Evolutionary conservation across 2,113 vertebrate genomes (phyloP).

Genomic region (Apus apus): DNA sequence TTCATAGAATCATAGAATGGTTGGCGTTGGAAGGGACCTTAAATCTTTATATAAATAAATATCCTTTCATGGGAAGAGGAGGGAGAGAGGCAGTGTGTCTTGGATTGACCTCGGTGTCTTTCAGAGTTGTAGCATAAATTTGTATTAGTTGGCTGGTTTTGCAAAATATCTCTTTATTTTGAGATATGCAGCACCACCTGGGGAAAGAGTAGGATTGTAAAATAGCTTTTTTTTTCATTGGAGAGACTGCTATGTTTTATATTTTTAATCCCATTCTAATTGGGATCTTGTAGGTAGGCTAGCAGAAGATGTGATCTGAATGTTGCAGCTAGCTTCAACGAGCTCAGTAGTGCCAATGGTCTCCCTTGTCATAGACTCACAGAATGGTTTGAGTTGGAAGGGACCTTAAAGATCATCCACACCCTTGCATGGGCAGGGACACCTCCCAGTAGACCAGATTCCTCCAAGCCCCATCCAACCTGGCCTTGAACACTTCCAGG

Average conservation of each 20-base stretch:
- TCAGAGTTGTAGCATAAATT: neutral
- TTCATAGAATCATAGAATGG: no score
- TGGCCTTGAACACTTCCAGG: no score
- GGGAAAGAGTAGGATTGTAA: neutral
- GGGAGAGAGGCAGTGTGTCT: fast-evolving
- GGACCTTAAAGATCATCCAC: no score
- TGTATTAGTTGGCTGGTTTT: neutral
- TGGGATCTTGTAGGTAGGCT: neutral
- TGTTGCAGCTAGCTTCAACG: fast-evolving
- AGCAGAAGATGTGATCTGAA: neutral
- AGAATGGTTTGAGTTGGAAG: no score
- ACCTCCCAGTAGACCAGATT: no score
- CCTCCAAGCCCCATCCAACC: no score
- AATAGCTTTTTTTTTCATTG: neutral
- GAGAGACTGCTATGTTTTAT: neutral
- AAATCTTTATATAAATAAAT: neutral
- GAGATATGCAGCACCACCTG: neutral
- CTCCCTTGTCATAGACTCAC: no score
- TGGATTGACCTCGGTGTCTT: neutral
- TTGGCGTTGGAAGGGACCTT: no score
- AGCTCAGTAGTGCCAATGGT: neutral
- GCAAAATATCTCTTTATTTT: neutral
- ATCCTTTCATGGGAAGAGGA: neutral
- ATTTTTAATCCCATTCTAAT: neutral
- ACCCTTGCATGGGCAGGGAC: no score